A percentile compares a stretch with the other conserved stretches of the same genome.
Conservation (phyloP, 2,113 vertebrate genomes). For the Passer domesticus region DNA sequence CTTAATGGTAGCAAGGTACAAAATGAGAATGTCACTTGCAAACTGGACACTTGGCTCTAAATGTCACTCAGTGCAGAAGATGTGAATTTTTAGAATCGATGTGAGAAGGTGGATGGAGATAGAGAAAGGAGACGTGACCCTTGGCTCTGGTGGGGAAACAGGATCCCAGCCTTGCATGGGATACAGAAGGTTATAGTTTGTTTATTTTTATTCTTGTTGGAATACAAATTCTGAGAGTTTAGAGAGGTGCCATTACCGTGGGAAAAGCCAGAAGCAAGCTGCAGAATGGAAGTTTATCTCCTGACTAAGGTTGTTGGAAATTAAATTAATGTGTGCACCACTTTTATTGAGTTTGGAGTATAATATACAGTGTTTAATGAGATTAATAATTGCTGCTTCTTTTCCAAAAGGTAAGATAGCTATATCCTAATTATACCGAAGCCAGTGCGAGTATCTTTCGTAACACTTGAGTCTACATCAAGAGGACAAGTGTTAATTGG, state of each 20-base stretch:
- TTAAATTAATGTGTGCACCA: background rate
- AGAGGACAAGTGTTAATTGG: background rate
- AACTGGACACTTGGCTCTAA: background rate
- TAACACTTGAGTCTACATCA: background rate
- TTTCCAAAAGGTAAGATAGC: background rate
- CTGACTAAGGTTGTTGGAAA: background rate
- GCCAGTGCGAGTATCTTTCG: background rate
- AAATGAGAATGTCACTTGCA: constrained; percentile 31
- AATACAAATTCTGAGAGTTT: constrained; percentile 22
- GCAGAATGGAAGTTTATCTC: background rate
- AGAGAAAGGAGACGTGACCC: background rate
- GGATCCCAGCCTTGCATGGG: background rate
- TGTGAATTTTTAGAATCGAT: constrained; percentile 55
- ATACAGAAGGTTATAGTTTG: constrained; percentile 47
- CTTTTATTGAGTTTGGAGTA: background rate
- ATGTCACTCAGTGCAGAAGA: constrained; percentile 33
- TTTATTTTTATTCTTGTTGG: constrained; percentile 59
- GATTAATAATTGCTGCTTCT: background rate
- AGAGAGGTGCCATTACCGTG: background rate
- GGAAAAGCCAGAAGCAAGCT: background rate
- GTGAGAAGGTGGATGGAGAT: constrained; percentile 42
- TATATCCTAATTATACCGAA: background rate
- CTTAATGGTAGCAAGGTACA: background rate
- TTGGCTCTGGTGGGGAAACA: constrained; percentile 38
- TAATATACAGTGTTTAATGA: background rate